phyloP scores from a whole-genome alignment of 2,797 vertebrate species.

The Gastrophryne carolinensis region DNA sequence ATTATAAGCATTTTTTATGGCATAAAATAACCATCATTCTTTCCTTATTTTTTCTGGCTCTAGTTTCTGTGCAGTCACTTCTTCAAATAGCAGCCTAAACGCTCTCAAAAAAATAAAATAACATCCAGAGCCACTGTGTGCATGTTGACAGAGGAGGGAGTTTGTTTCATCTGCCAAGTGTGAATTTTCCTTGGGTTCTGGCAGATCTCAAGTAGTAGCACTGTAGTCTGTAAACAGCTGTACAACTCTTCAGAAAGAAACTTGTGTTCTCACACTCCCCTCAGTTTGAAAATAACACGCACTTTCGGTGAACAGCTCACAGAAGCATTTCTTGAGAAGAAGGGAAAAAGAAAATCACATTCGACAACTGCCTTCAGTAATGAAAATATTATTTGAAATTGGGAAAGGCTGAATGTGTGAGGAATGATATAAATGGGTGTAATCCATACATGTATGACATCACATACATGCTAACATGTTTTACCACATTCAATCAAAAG shows the following conservation, averaged over 20 bases:
- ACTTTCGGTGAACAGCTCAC: not conserved
- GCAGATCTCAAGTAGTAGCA: constrained; percentile 33
- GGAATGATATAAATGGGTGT: not conserved
- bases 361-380: not conserved
- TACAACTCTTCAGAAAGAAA: constrained; percentile 33
- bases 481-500: too few relatives aligned
- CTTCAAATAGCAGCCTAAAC: constrained; percentile 38
- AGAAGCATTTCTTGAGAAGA: constrained; percentile 1
- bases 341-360: not conserved
- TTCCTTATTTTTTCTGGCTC: constrained; percentile 11
- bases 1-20: constrained; percentile 24
- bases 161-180: constrained; percentile 47
- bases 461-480: not conserved
- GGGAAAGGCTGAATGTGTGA: not conserved
- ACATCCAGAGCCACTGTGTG: constrained; percentile 39
- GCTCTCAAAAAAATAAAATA: constrained; percentile 41
- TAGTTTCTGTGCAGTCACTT: constrained; percentile 12
- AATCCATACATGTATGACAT: not conserved
- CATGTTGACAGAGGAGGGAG: constrained; percentile 46
- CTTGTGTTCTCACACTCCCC: constrained; percentile 21
- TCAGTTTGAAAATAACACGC: constrained; percentile 8
- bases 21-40: constrained; percentile 6
- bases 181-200: constrained; percentile 43
- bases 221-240: constrained; percentile 43
- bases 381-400: not conserved